Conservation (phyloP, 1,140 invertebrate genomes). For the Alviniconcha marisindica region DNA sequence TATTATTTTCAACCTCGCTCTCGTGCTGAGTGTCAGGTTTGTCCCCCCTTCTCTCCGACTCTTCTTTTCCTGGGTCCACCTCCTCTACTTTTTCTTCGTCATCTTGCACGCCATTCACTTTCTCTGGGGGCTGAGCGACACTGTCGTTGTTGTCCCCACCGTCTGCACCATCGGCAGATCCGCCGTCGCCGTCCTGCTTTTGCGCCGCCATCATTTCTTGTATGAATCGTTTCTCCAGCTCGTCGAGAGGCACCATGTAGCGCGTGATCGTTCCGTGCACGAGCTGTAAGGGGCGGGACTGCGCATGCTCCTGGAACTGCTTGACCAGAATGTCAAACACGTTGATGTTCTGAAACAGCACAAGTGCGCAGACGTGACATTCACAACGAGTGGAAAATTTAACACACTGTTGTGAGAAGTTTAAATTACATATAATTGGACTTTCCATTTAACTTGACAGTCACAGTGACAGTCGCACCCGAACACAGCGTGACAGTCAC, state of each 20-base stretch:
- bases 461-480: too few relatives aligned
- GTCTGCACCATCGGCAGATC: too few relatives aligned
- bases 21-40: neutral
- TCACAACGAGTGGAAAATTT: too few relatives aligned
- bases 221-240: slow-evolving; percentile 43
- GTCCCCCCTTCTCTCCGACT: neutral
- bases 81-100: neutral
- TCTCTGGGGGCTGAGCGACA: neutral
- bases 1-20: neutral
- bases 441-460: too few relatives aligned
- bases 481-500: too few relatives aligned
- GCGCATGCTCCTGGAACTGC: slow-evolving; percentile 37
- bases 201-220: slow-evolving; percentile 25
- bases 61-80: neutral
- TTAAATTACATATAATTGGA: too few relatives aligned
- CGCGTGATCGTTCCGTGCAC: slow-evolving; percentile 46
- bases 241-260: slow-evolving; percentile 34
- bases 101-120: neutral
- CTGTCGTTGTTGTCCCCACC: neutral
- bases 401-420: too few relatives aligned
- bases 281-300: slow-evolving; percentile 35
- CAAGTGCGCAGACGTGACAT: too few relatives aligned
- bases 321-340: slow-evolving; percentile 44
- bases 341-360: slow-evolving; percentile 43
- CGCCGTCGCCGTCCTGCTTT: neutral